Evolutionary conservation across 35 echinoderm and acorn worm genomes (phyloP).

Genomic region (Diadema setosum): DNA sequence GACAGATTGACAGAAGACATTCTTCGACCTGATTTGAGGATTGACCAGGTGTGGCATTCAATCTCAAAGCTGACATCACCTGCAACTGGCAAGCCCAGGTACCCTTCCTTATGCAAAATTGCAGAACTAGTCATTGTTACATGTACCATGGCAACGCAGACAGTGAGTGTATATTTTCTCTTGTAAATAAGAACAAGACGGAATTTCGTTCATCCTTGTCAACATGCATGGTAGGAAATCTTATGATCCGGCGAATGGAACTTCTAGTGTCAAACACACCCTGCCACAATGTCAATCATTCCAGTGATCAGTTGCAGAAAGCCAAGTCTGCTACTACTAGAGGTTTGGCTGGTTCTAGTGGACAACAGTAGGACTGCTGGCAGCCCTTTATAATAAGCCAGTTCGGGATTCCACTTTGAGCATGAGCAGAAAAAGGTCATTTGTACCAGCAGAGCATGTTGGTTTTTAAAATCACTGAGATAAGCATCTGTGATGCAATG

Average conservation of each 20-base stretch:
- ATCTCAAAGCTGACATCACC: conserved; percentile 14
- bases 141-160: background rate
- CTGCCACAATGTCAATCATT: background rate
- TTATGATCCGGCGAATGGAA: background rate
- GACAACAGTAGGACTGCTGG: background rate
- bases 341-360: background rate
- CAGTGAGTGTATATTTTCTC: background rate
- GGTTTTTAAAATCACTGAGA: too few species aligned
- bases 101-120: conserved; percentile 4
- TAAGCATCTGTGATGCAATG: too few species aligned
- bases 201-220: background rate
- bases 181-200: background rate
- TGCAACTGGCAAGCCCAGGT: conserved; percentile 8
- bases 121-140: background rate
- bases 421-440: too few species aligned
- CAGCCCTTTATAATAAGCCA: too few species aligned
- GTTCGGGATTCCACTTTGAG: too few species aligned
- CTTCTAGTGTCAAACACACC: background rate
- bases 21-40: background rate
- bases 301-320: background rate
- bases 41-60: conserved; percentile 1
- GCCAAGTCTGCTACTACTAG: background rate
- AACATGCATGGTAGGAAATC: background rate
- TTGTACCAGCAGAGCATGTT: too few species aligned
- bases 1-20: background rate